These are phyloP conservation scores for Tipula confusa DNA, from an alignment of 2,888 invertebrate species.

Conservation along the genomic window DNA sequence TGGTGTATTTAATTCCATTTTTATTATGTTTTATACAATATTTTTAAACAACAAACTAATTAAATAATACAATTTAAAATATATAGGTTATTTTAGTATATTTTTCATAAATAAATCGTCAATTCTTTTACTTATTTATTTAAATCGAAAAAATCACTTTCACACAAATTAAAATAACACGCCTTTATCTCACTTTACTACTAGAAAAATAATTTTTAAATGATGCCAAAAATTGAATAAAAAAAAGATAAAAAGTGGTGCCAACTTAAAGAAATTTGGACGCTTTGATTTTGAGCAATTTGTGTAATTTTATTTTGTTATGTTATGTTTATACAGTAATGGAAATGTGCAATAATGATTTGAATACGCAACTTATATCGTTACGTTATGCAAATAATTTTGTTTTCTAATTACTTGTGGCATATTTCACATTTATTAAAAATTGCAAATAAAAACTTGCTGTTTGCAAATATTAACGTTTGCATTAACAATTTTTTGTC, in stretches of 20 bases:
- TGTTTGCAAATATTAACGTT: no score
- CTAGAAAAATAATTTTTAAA: not conserved
- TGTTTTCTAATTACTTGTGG: no score
- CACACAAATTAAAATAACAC: not conserved
- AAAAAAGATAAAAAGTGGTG: not conserved
- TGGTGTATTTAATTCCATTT: slow-evolving; percentile 35
- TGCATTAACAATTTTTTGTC: no score
- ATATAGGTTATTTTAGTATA: not conserved
- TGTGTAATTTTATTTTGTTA: not conserved
- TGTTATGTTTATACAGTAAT: not conserved
- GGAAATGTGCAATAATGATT: not conserved
- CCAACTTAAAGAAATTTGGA: not conserved
- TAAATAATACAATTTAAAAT: not conserved
- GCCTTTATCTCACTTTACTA: slow-evolving; percentile 4
- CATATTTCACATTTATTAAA: no score
- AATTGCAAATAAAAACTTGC: no score
- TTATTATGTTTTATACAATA: not conserved
- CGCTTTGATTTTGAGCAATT: not conserved
- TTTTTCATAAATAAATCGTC: not conserved
- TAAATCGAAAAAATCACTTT: not conserved
- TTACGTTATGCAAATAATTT: not conserved
- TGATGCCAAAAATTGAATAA: not conserved
- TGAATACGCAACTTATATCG: not conserved
- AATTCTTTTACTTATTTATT: not conserved
- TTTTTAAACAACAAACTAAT: not conserved